Evolutionary conservation across 2,797 vertebrate species (phyloP).

Genomic region (Chromis chromis): DNA sequence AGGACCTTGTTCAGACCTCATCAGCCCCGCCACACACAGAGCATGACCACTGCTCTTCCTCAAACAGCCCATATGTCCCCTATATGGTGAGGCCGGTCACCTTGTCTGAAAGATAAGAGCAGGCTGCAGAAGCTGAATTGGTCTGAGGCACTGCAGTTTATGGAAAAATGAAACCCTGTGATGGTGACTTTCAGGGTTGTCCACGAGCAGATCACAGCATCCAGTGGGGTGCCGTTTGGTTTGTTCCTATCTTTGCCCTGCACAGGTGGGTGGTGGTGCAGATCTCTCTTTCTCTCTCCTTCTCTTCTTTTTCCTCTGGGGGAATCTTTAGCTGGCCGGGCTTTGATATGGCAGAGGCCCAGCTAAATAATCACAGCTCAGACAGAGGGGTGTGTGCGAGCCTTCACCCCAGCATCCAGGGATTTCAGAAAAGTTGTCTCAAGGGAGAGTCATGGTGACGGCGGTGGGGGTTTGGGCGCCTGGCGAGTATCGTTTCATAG

Average conservation of each 20-base stretch:
- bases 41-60: slow-evolving; percentile 43
- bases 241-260: slow-evolving; percentile 60
- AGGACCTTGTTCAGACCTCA: slow-evolving; percentile 59
- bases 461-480: slow-evolving; percentile 37
- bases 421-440: slow-evolving; percentile 70
- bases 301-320: slow-evolving; percentile 44
- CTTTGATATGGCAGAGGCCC: slow-evolving; percentile 67
- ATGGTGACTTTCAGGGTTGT: slow-evolving; percentile 55
- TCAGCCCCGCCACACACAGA: slow-evolving; percentile 50
- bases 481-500: slow-evolving; percentile 55
- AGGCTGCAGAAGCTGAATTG: slow-evolving; percentile 36
- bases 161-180: slow-evolving; percentile 31
- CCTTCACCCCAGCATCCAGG: slow-evolving; percentile 57
- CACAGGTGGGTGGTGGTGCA: slow-evolving; percentile 64
- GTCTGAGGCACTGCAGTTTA: slow-evolving; percentile 38
- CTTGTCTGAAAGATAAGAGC: slow-evolving; percentile 59
- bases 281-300: slow-evolving; percentile 32
- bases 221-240: slow-evolving; percentile 56
- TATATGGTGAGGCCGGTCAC: slow-evolving; percentile 31
- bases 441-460: slow-evolving; percentile 21
- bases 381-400: slow-evolving; percentile 45
- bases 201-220: slow-evolving; percentile 55
- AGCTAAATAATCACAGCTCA: slow-evolving; percentile 69
- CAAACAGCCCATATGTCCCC: slow-evolving; percentile 38
- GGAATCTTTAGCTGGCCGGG: slow-evolving; percentile 54